A percentile compares a stretch with the other conserved stretches of the same genome.
These are phyloP conservation scores for Reticulitermes lucifugus DNA, from an alignment of 2,888 invertebrate species.

Conservation along the genomic window DNA sequence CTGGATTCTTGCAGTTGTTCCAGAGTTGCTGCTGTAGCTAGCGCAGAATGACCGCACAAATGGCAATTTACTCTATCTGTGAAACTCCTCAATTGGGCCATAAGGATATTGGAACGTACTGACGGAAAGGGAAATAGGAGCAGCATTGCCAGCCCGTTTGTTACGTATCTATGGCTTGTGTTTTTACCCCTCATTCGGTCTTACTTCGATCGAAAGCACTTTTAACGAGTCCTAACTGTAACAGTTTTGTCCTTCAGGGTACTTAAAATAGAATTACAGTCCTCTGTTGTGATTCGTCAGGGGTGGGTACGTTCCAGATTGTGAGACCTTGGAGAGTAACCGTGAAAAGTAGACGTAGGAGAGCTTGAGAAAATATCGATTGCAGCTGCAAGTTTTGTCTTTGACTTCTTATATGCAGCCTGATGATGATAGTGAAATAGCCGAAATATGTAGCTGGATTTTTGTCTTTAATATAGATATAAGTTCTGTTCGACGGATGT, in stretches of 20 bases:
- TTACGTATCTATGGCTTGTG: neutral
- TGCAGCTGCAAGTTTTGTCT: no score
- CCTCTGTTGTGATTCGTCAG: neutral
- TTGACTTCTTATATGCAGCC: no score
- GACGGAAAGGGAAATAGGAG: neutral
- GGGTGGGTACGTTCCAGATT: neutral
- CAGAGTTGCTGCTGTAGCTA: no score
- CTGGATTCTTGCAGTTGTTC: neutral
- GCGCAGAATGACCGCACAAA: neutral
- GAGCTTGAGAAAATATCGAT: no score
- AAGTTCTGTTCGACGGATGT: no score
- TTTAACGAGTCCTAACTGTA: conserved; percentile 1
- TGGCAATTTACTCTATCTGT: neutral
- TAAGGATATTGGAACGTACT: neutral
- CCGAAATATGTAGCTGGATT: no score
- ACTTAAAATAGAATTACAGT: neutral
- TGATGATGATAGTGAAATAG: no score
- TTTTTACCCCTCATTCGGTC: no score
- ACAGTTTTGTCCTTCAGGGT: neutral
- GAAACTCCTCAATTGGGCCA: neutral
- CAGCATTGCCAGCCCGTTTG: neutral
- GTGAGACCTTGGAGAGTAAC: no score
- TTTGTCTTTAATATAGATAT: no score
- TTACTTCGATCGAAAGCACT: neutral
- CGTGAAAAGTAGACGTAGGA: no score